Evolutionary conservation across 2,888 invertebrate species (phyloP), one percentile per base, ranked within the genome.

Genomic region (Odontocerum albicorne): DNA sequence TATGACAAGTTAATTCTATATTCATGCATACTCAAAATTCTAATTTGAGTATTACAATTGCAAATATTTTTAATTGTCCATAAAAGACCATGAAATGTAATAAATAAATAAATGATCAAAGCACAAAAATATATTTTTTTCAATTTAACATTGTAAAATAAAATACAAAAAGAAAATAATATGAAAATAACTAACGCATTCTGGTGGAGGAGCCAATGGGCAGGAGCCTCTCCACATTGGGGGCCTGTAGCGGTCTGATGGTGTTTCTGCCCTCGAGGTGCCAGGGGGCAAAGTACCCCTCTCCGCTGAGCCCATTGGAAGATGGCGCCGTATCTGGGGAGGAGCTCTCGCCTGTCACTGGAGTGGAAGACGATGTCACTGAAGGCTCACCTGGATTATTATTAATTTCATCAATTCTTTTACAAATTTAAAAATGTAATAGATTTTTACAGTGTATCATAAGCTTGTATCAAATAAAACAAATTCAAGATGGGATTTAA

Each of bases 251-350:
- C 8, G 62, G 57, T 17, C 49, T 58, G 7, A 46, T 15, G 6
- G 58, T 19, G 35, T 7, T 45, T 31, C 49, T 49, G 19, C 31
- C 12, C 32, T 54, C 61, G 1, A 55, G 39, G 15, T 69, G 71
- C 65, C 70, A 69, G 4, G 65, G 67, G 1, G 65, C 61, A 51
- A 66, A 66, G 35, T 68, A 68, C 0, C 68, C 69, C 15, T 76
- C 77, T 1, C 72, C 73, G 62, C 68, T 69, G 2, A 74, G 72
- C 1, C 72, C 73, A 62, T 69, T 69, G 3, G 75, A 74, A 1
- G 77, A 77, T 6, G 76, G 72, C 12, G 71, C 75, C 4, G 77
- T 78, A 63, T 77, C 77, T 0, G 77, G 77, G 0, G 77, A 77
- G 0, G 77, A 75, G 19, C 77, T 77, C 65, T 75, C 76, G 4